Base-by-base conservation (phyloP, 2,888 invertebrate species). In the Agriopis aurantiaria region DNA sequence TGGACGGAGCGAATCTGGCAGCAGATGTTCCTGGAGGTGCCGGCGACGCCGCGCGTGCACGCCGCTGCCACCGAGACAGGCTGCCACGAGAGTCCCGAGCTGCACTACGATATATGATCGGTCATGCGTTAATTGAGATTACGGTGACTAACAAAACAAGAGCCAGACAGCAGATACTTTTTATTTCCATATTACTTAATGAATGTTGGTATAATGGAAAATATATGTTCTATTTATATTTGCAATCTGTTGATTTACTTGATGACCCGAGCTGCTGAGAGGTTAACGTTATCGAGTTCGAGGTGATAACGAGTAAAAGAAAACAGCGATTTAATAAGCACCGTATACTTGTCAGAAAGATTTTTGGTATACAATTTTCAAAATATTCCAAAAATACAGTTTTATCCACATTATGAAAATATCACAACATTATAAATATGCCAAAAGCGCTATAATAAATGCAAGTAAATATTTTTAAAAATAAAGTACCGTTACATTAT, bases 1-100 rank as follows among this genome's bases (percentile, higher is more conserved):
- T 97, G 97, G 96, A 96, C 96, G 3, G 95, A 98, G 87, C 93
- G 96, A 62, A 83, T 95, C 11, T 93, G 93, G 93, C 90, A 89
- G 71, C 76, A 79, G 51, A 82, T 85, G 66, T 84, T 90, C 41
- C 82, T 87, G 0, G 84, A 85, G 58, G 81, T 5, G 72, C 83
- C 51, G 80, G 84, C 17, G 81, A 82, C 83, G 65, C 80, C 80
- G 46, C 79, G 88, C 57, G 83, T 82, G 46, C 85, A 88, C 33
- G 81, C 85, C n/a, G 83, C 85, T 12, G 82, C 82, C 12, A 82
- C 82, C 67, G 89, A 93, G 68, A 84, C 88, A 12, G 87, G 89
- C 49, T 80, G 85, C 46, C 86, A 85, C 68, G 92, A 93, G 49
- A 87, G 80, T 62, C 81, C 87, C 4, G 91, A 92, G 71, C 81